A percentile compares a stretch with the other conserved stretches of the same genome.
These are phyloP conservation scores for Trachelipus rathkii DNA, from an alignment of 1,140 invertebrate genomes.

Conservation along the genomic window DNA sequence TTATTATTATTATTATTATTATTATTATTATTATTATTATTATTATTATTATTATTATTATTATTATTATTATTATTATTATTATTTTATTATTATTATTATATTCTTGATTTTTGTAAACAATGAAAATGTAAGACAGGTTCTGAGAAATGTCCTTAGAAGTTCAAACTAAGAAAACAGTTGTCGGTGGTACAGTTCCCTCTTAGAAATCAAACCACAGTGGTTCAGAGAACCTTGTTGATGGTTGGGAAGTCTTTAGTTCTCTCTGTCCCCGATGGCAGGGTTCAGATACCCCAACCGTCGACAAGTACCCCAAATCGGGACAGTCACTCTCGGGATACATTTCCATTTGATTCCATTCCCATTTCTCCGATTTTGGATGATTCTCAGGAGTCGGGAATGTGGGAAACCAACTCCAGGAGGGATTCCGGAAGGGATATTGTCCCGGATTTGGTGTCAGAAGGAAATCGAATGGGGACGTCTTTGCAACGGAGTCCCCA, in stretches of 20 bases:
- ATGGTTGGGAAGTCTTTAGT: neutral
- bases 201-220: neutral
- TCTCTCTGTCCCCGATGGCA: neutral
- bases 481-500: no score
- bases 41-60: no score
- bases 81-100: no score
- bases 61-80: no score
- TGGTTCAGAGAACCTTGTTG: neutral
- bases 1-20: no score
- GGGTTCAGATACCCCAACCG: neutral
- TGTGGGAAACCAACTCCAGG: neutral
- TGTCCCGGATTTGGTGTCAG: neutral
- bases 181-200: neutral
- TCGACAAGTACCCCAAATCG: neutral
- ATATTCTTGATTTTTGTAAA: no score
- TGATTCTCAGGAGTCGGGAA: neutral
- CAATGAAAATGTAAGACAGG: no score
- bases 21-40: no score
- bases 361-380: neutral
- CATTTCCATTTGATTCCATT: neutral
- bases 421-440: neutral
- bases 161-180: no score
- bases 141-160: no score
- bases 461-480: neutral
- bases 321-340: neutral